phyloP scores from a whole-genome alignment of 35 echinoderm and acorn worm genomes.

The Eucidaris tribuloides region DNA sequence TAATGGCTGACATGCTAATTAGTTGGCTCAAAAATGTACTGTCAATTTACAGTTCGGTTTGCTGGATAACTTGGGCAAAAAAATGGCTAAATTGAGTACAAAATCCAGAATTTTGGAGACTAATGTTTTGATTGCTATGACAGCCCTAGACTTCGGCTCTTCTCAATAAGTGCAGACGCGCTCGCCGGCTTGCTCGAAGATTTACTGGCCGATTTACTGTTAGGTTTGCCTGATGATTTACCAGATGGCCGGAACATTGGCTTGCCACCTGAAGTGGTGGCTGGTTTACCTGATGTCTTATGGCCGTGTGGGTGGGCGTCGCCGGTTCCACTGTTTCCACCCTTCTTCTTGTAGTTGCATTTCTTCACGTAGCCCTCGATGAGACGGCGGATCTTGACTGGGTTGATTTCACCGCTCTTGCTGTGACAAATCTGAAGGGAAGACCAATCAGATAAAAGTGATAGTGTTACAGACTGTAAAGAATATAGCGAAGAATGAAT shows the following conservation, averaged over 20 bases:
- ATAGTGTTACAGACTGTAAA: too few relatives aligned
- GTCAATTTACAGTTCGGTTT: too few relatives aligned
- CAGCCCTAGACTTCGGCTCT: not conserved
- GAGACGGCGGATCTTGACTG: slow-evolving; percentile 82
- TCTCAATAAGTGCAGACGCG: not conserved
- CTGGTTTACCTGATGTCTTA: not conserved
- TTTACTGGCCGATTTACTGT: not conserved
- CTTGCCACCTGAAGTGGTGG: not conserved
- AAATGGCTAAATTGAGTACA: too few relatives aligned
- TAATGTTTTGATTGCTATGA: too few relatives aligned
- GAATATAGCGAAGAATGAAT: too few relatives aligned
- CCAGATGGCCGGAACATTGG: too few relatives aligned
- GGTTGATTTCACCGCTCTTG: slow-evolving; percentile 97
- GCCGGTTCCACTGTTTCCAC: not conserved
- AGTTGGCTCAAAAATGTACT: too few relatives aligned
- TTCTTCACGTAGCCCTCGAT: slow-evolving; percentile 98
- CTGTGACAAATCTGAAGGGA: slow-evolving; percentile 82
- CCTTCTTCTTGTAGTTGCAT: slow-evolving; percentile 52
- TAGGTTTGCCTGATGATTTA: not conserved
- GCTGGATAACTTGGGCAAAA: too few relatives aligned
- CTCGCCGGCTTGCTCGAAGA: not conserved
- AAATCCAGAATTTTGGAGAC: too few relatives aligned
- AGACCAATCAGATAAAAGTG: too few relatives aligned
- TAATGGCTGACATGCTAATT: too few relatives aligned
- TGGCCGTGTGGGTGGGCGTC: not conserved